These are phyloP conservation scores for Pseudopipra pipra DNA, from an alignment of 2,113 vertebrate genomes.

Conservation along the genomic window DNA sequence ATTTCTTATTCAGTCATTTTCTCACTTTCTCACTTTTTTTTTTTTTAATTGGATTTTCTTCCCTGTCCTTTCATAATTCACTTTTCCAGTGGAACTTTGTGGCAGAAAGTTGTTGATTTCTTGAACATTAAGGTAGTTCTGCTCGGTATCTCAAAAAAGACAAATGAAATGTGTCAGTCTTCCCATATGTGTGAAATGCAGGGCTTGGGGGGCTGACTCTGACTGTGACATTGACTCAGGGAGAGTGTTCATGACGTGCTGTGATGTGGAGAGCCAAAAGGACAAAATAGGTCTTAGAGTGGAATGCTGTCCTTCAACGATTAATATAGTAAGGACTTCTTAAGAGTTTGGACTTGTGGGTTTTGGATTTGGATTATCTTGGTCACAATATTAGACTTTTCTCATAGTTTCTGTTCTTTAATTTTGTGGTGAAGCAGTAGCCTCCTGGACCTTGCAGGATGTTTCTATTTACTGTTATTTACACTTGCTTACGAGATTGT, in stretches of 20 bases:
- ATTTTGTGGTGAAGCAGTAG: neutral
- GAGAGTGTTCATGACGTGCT: neutral
- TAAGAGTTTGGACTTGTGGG: neutral
- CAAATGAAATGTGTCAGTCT: neutral
- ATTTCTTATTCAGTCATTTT: neutral
- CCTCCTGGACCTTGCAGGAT: neutral
- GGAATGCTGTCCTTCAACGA: neutral
- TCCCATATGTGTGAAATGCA: fast-evolving
- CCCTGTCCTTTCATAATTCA: neutral
- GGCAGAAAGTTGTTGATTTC: neutral
- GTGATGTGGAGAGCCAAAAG: neutral
- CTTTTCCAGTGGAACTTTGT: neutral
- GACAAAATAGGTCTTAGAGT: neutral
- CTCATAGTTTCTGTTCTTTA: neutral
- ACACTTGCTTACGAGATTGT: neutral
- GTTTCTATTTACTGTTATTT: neutral
- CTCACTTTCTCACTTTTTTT: neutral
- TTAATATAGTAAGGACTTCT: neutral
- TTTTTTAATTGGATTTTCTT: neutral
- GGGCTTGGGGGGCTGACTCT: neutral
- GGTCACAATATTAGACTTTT: neutral
- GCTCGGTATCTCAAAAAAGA: neutral
- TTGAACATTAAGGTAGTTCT: neutral
- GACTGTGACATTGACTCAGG: neutral
- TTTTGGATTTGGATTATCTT: neutral